phyloP scores from a whole-genome alignment of 35 echinoderm and acorn worm species.

The Ophiothrix spiculata region DNA sequence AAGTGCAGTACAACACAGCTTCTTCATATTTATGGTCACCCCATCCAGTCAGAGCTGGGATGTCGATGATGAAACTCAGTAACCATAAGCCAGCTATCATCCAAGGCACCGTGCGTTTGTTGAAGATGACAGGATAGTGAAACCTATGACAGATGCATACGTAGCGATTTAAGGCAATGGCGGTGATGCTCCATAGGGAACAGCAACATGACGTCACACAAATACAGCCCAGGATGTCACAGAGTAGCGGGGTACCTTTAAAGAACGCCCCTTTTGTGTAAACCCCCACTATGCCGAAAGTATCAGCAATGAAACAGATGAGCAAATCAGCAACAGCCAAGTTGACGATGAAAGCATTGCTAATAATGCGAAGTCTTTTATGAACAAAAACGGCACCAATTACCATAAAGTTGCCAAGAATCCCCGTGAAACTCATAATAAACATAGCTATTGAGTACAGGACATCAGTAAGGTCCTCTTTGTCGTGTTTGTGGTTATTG shows the following conservation, averaged over 20 bases:
- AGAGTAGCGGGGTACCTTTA: slow-evolving; percentile 42
- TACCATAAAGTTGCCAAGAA: slow-evolving; percentile 73
- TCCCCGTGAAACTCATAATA: slow-evolving; percentile 34
- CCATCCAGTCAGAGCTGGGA: slow-evolving; percentile 69
- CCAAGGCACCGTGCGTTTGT: slow-evolving; percentile 37
- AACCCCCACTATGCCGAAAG: slow-evolving; percentile 66
- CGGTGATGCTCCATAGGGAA: slow-evolving; percentile 76
- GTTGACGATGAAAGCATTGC: slow-evolving; percentile 80
- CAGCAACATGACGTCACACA: slow-evolving; percentile 80
- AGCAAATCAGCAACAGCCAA: slow-evolving; percentile 69
- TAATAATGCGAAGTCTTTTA: slow-evolving; percentile 43
- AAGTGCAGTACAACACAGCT: slow-evolving; percentile 60
- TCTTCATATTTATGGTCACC: slow-evolving; percentile 59
- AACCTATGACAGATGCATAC: slow-evolving; percentile 60
- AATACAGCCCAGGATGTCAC: slow-evolving; percentile 70
- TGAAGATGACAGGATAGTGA: slow-evolving; percentile 60
- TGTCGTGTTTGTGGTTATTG: too few relatives aligned
- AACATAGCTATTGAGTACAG: slow-evolving; percentile 2
- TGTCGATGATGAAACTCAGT: slow-evolving; percentile 65
- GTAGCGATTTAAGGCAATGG: slow-evolving; percentile 71
- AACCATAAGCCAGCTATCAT: slow-evolving; percentile 57
- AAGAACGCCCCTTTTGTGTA: slow-evolving; percentile 59
- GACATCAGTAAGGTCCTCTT: slow-evolving; percentile 23
- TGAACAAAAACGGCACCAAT: slow-evolving; percentile 67
- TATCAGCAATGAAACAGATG: slow-evolving; percentile 53